A percentile compares a stretch with the other conserved stretches of the same genome.
phyloP scores from a whole-genome alignment of 2,888 invertebrate species.

The Gymnocheta viridis region DNA sequence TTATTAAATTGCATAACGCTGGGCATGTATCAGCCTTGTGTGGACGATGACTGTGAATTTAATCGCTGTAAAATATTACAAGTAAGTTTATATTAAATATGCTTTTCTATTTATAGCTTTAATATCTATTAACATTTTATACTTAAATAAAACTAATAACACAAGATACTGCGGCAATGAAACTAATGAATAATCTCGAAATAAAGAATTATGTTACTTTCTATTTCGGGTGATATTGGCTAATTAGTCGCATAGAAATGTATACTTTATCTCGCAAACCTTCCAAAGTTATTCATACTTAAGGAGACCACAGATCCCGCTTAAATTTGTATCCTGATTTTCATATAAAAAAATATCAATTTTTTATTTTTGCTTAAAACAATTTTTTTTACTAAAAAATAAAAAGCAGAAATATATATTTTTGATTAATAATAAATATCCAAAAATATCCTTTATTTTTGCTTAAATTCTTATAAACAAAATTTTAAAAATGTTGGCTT shows the following conservation, averaged over 20 bases:
- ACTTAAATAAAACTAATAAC: slow-evolving; percentile 9
- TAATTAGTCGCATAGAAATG: slow-evolving; percentile 27
- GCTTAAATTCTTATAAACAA: no score
- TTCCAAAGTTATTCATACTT: background rate
- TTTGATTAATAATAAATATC: no score
- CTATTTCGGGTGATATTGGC: background rate
- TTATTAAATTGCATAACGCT: slow-evolving; percentile 98
- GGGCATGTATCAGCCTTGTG: slow-evolving; percentile 99
- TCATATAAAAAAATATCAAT: background rate
- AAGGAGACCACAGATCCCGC: background rate
- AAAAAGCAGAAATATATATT: no score
- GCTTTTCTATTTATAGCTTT: background rate
- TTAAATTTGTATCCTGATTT: background rate
- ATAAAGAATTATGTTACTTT: background rate
- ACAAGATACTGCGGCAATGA: background rate
- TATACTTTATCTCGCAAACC: background rate
- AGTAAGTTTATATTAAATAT: slow-evolving; percentile 84
- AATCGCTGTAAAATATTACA: slow-evolving; percentile 95
- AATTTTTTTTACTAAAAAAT: no score
- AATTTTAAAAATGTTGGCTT: no score
- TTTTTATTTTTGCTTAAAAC: no score
- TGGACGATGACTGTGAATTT: slow-evolving; percentile 94
- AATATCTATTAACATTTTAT: slow-evolving; percentile 10
- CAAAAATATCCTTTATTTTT: no score
- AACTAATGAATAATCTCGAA: background rate